Percentiles rank a stretch among this genome's conserved stretches.
phyloP scores from a whole-genome alignment of 1,140 invertebrate species.

The Eriocheir sinensis region DNA sequence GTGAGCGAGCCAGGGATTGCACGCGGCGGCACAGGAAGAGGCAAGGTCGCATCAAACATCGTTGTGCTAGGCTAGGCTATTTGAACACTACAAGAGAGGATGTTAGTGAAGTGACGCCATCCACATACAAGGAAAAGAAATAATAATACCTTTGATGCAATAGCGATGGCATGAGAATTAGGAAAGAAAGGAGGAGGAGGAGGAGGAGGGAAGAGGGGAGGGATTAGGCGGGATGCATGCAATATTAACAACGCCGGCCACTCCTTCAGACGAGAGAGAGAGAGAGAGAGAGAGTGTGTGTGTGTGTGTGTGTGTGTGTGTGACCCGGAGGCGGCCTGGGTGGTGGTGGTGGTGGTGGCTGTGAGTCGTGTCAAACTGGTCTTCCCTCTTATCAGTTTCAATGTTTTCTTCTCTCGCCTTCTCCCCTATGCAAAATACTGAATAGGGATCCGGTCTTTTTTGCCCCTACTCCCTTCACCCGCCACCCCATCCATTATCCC shows the following conservation, averaged over 20 bases:
- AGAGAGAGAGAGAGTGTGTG: not conserved
- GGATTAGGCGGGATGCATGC: not conserved
- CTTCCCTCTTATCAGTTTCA: too few relatives aligned
- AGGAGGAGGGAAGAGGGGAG: not conserved
- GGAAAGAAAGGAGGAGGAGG: not conserved
- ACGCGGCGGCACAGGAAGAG: not conserved
- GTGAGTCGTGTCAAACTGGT: too few relatives aligned
- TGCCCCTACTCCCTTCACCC: too few relatives aligned
- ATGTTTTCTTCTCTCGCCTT: too few relatives aligned
- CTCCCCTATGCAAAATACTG: too few relatives aligned
- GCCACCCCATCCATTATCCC: too few relatives aligned
- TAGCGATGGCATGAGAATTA: not conserved
- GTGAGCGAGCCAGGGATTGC: too few relatives aligned
- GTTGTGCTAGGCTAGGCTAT: not conserved
- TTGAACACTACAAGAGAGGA: not conserved
- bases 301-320: not conserved
- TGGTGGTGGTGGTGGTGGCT: too few relatives aligned
- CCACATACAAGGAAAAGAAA: not conserved
- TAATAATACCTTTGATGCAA: conserved; percentile 12
- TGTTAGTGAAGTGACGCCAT: not conserved
- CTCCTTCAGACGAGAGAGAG: not conserved
- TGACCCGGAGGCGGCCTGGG: too few relatives aligned
- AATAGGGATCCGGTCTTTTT: too few relatives aligned
- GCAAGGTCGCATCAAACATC: not conserved
- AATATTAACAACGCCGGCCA: not conserved